These are phyloP conservation scores for Macropis europaea DNA, from an alignment of 2,888 invertebrate genomes.

Conservation along the genomic window DNA sequence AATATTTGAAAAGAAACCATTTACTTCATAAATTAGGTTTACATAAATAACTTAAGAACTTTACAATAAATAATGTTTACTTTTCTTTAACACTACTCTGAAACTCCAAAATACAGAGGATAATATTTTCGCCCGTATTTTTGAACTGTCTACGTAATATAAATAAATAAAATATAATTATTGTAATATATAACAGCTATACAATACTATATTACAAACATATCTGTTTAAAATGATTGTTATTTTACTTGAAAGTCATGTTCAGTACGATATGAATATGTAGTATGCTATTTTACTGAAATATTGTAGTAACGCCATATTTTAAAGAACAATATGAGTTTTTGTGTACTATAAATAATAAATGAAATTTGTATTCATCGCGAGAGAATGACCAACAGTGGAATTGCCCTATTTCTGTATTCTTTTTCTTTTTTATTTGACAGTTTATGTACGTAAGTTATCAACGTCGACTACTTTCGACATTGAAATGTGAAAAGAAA, in stretches of 20 bases:
- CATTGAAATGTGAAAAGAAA: too few relatives aligned
- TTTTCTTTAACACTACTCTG: neutral
- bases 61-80: slow-evolving; percentile 36
- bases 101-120: slow-evolving; percentile 1
- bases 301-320: neutral
- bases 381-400: too few relatives aligned
- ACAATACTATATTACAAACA: neutral
- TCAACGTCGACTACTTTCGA: too few relatives aligned
- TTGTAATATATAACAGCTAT: neutral
- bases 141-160: slow-evolving; percentile 6
- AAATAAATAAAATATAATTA: slow-evolving; percentile 15
- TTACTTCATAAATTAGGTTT: slow-evolving; percentile 25
- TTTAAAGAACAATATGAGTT: neutral
- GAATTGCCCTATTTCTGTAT: too few relatives aligned
- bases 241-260: neutral
- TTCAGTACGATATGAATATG: too few relatives aligned
- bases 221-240: too few relatives aligned
- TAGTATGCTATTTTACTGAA: neutral
- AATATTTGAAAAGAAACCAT: neutral
- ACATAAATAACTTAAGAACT: slow-evolving; percentile 39
- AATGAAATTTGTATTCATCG: slow-evolving; percentile 4
- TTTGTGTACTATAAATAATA: neutral
- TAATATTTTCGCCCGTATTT: neutral
- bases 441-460: too few relatives aligned
- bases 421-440: too few relatives aligned